Evolutionary conservation across 2,888 invertebrate species (phyloP), one percentile per base, ranked within the genome.

Genomic region (Catocala nupta): DNA sequence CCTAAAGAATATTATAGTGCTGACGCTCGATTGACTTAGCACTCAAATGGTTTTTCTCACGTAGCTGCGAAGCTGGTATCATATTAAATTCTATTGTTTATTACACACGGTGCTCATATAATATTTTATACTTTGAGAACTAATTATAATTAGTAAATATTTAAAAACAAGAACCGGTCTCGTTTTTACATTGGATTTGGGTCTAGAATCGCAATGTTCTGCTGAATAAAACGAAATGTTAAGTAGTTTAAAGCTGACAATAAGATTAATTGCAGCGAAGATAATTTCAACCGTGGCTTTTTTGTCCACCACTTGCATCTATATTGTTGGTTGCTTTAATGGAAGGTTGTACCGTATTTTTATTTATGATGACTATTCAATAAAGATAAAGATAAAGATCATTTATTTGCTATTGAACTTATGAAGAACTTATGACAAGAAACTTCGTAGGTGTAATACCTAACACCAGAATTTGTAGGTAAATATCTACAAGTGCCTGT

Each of bases 41-140:
- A 39, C 9, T 39, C 36, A 68, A 63, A 66, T 59, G 58, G 50
- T 5, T n/a, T 64, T 76, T 78, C 71, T 70, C 66, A 70, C 77
- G 65, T 61, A 60, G 65, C 70, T 55, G 59, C 77, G 65, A 63
- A 60, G 65, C 70, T 55, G 59, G 48, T 43, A 47, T 62, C 63
- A 44, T 52, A 44, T 63, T 72, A 5, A 55, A 57, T 59, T 62
- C 0, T 13, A 55, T 59, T 58, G 49, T 62, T 53, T 56, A 11
- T 48, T 7, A 47, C 47, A 43, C 34, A 51, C 50, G 34, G n/a
- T 36, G 25, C 48, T 56, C 52, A 43, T 16, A 64, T 55, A 48
- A 33, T 47, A 8, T 51, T 54, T 36, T 11, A 49, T n/a, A 25
- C 7, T n/a, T 33, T 50, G n/a, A 34, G 48, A 16, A 25, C 48